These are phyloP conservation scores for Battus philenor DNA, from an alignment of 1,140 invertebrate genomes.

Conservation along the genomic window DNA sequence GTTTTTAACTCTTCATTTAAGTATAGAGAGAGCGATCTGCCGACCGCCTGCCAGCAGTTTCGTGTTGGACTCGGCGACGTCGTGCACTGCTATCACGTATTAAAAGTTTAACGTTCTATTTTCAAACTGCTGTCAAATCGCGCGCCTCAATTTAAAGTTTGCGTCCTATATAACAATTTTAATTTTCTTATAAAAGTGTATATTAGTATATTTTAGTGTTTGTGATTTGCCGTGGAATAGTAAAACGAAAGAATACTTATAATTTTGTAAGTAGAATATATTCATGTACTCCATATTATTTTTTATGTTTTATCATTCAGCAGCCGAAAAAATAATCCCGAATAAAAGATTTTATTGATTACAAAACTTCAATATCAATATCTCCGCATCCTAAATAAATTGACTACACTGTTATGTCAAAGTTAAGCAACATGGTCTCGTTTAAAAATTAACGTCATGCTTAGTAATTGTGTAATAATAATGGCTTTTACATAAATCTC, in stretches of 20 bases:
- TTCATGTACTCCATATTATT: constrained; percentile 15
- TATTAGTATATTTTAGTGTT: constrained; percentile 22
- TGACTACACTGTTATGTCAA: constrained; percentile 14
- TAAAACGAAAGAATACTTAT: constrained; percentile 46
- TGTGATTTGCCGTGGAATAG: constrained; percentile 38
- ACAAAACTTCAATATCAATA: background rate
- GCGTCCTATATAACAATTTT: constrained; percentile 19
- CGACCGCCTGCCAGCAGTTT: constrained; percentile 37
- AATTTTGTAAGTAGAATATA: constrained; percentile 39
- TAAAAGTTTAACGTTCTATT: constrained; percentile 29
- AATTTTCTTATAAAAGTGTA: constrained; percentile 17
- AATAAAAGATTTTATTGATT: constrained; percentile 5
- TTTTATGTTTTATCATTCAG: background rate
- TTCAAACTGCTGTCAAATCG: constrained; percentile 31
- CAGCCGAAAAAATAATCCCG: too few species aligned
- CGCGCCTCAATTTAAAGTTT: constrained; percentile 31
- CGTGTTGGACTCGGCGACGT: constrained; percentile 28
- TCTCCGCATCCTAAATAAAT: constrained; percentile 6
- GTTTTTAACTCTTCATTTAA: constrained; percentile 33
- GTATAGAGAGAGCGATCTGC: constrained; percentile 48
- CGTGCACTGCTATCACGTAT: constrained; percentile 23
- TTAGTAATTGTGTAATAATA: constrained; percentile 15
- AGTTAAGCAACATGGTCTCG: constrained; percentile 16
- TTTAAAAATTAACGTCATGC: constrained; percentile 18
- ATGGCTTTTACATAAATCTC: constrained; percentile 11